These are phyloP conservation scores for Uloborus diversus DNA, from an alignment of 1,140 invertebrate genomes.

Conservation along the genomic window DNA sequence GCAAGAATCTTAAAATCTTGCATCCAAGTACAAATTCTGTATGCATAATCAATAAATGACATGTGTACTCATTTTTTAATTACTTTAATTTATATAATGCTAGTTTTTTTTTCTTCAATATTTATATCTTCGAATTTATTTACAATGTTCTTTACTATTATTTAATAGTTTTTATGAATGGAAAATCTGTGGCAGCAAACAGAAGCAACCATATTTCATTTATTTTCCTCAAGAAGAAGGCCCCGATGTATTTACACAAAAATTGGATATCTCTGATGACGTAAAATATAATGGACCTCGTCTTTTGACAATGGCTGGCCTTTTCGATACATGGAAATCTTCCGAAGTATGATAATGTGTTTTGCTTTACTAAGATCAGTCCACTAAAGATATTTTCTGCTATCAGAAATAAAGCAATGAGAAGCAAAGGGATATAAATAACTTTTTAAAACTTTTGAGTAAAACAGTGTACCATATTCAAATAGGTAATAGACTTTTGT, in stretches of 20 bases:
- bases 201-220: constrained; percentile 82
- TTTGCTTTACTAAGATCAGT: neutral
- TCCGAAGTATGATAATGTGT: constrained; percentile 62
- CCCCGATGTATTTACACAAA: constrained; percentile 30
- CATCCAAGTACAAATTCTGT: too few species aligned
- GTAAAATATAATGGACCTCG: constrained; percentile 71
- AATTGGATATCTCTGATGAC: neutral
- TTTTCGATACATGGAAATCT: constrained; percentile 77
- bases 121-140: neutral
- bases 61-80: too few species aligned
- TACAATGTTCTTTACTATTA: neutral
- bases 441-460: too few species aligned
- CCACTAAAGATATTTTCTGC: neutral
- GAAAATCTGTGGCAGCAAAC: constrained; percentile 72
- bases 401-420: too few species aligned
- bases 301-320: constrained; percentile 78
- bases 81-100: neutral
- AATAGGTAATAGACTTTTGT: too few species aligned
- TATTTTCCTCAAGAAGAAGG: constrained; percentile 70
- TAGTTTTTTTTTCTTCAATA: neutral
- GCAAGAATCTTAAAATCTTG: too few species aligned
- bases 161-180: constrained; percentile 79
- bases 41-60: too few species aligned
- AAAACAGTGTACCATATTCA: too few species aligned
- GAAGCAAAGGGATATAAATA: too few species aligned